A percentile compares a stretch with the other conserved stretches of the same genome.
phyloP scores from a whole-genome alignment of 2,113 vertebrate species.

The Tetrao urogallus region DNA sequence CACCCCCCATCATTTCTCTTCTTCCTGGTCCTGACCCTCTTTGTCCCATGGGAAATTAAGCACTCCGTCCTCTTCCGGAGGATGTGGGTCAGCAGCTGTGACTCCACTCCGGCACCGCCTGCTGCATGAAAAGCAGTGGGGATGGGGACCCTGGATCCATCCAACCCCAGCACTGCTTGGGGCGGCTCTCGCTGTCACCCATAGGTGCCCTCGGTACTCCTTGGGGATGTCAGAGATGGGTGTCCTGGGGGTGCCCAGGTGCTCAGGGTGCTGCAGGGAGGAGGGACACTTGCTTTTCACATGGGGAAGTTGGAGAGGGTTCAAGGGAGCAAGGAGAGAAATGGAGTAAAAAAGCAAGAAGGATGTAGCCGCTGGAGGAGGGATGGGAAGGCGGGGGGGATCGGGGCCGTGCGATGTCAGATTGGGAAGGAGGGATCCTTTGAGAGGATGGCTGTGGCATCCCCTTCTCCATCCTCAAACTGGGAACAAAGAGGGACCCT shows the following conservation, averaged over 20 bases:
- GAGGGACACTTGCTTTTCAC: fast-evolving
- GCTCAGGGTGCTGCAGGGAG: neutral
- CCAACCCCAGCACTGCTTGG: neutral
- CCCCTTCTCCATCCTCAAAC: neutral
- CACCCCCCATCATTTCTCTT: neutral
- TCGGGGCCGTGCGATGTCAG: fast-evolving
- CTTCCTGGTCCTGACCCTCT: neutral
- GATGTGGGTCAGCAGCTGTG: no score
- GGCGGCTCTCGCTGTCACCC: neutral
- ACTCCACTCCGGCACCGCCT: neutral
- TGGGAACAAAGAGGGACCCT: slow-evolving; percentile 21
- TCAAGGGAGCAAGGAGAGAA: neutral
- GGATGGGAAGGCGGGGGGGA: neutral
- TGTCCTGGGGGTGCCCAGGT: neutral
- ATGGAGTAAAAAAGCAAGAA: fast-evolving
- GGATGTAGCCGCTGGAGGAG: neutral
- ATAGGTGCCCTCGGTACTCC: neutral
- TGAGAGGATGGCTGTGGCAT: fast-evolving
- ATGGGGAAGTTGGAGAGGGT: fast-evolving
- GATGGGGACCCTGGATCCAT: neutral
- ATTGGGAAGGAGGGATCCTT: neutral
- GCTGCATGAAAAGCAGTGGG: neutral
- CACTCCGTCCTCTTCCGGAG: neutral
- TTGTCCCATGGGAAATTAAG: neutral
- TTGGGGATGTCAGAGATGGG: neutral